Evolutionary conservation across 2,113 vertebrate genomes (phyloP).

Genomic region (Hassar affinis): DNA sequence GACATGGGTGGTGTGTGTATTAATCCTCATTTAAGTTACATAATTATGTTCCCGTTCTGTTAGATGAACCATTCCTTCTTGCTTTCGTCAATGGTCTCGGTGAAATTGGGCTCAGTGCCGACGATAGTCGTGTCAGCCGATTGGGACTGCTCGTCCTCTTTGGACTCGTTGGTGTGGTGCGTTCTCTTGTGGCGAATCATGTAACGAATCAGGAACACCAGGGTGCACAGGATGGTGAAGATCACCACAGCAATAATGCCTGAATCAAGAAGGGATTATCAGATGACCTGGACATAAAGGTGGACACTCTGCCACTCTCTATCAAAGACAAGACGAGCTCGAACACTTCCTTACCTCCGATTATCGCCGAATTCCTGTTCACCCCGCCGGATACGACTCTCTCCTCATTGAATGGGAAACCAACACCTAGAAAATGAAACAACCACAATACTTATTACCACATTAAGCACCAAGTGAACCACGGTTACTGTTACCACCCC

Average conservation of each 20-base stretch:
- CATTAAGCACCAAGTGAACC: background rate
- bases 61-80: conserved; percentile 27
- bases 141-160: conserved; percentile 85
- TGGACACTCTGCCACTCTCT: background rate
- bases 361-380: conserved; percentile 96
- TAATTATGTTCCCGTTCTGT: background rate
- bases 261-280: conserved; percentile 52
- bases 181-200: conserved; percentile 99
- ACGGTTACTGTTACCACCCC: background rate
- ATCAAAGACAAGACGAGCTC: background rate
- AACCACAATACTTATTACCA: background rate
- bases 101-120: conserved; percentile 13
- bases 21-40: background rate
- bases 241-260: conserved; percentile 97
- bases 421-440: conserved; percentile 72
- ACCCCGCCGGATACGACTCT: conserved; percentile 92
- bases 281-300: background rate
- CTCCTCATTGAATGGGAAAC: conserved; percentile 91
- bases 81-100: conserved; percentile 18
- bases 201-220: conserved; percentile 98
- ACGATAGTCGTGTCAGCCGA: conserved; percentile 66
- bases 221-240: conserved; percentile 94
- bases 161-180: conserved; percentile 97
- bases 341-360: conserved; percentile 79
- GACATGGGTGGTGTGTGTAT: background rate